phyloP scores from a whole-genome alignment of 92 coral and sea anemone species.

The Meandrina meandrites region DNA sequence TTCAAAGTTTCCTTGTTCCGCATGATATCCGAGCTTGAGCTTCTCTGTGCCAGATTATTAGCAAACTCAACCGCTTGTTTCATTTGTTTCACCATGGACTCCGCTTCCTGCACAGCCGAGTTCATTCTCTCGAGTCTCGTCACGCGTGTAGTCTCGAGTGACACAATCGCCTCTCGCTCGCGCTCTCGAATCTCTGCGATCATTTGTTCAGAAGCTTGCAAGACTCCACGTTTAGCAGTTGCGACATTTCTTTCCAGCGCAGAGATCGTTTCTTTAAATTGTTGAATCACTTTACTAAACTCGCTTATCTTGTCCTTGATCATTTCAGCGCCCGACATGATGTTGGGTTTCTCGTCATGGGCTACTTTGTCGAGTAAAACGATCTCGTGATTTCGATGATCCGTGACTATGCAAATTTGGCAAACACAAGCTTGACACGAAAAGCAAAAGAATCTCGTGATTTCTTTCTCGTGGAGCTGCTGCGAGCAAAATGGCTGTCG shows the following conservation, averaged over 20 bases:
- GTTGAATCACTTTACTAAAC: neutral
- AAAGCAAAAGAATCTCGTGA: neutral
- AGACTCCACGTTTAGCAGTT: slow-evolving; percentile 12
- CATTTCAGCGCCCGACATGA: neutral
- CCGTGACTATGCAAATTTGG: slow-evolving; percentile 2
- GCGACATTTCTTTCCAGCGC: neutral
- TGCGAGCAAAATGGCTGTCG: slow-evolving; percentile 8
- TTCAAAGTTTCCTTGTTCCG: neutral
- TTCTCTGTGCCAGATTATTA: neutral
- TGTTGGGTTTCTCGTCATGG: neutral
- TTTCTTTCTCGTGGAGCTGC: slow-evolving; percentile 12
- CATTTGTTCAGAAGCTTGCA: neutral
- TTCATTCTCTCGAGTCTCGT: neutral
- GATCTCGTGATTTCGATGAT: slow-evolving; percentile 7
- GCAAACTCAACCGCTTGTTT: neutral
- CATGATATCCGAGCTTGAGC: slow-evolving; percentile 1
- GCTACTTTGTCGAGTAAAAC: slow-evolving; percentile 12
- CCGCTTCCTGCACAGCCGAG: neutral
- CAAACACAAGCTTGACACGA: slow-evolving; percentile 22
- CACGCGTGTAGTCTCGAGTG: neutral
- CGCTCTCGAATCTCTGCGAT: neutral
- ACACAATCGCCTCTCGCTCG: neutral
- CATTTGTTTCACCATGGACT: neutral
- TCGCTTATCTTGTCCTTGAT: neutral
- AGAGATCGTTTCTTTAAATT: neutral